Base-by-base conservation (phyloP, 2,888 invertebrate genomes). In the Cheilosia vernalis region DNA sequence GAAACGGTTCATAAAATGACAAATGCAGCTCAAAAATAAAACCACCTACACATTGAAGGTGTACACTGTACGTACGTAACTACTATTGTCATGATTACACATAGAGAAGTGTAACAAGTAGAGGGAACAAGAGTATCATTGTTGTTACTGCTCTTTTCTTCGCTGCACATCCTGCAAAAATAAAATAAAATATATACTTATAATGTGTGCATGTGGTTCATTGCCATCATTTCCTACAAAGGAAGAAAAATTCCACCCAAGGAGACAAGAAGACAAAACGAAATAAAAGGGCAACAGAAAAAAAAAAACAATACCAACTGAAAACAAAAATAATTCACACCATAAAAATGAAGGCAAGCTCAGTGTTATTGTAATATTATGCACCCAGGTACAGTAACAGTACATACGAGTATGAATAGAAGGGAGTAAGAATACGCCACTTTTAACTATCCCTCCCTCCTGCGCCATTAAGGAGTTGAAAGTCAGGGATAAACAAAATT, bases 291-390 rank as follows among this genome's bases (percentile, higher is more conserved):
- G 37, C 6, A 44, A 6, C 17, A n/a, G 19, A 60, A 53, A 44
- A 37, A 21, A 42, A 0, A 24, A 24, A 24, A 24, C 24, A 21
- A 21, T n/a, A n/a, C 1, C 7, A 2, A 13, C 37, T 33, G 40
- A n/a, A 37, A n/a, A 9, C 33, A 63, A 76, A 19, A 73, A 78
- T 63, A 56, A 83, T 79, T 79, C 79, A 33, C 69, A 69, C 64
- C 79, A 58, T 79, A 63, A 79, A 84, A 79, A 69, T 44, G 49
- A 64, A 53, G 19, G 42, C 37, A 58, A 76, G 17, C 37, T 40
- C n/a, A 19, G 69, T 74, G 79, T 84, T 79, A 79, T 84, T 79
- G 74, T 74, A 69, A 47, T 58, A 79, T 84, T 79, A 84, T 84
- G 69, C 84, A 84, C 53, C 67, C 67, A 72, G 63, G 70, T 79